A percentile compares a stretch with the other conserved stretches of the same genome.
Evolutionary conservation across 1,140 invertebrate species (phyloP).

Genomic region (Oryzaephilus surinamensis): DNA sequence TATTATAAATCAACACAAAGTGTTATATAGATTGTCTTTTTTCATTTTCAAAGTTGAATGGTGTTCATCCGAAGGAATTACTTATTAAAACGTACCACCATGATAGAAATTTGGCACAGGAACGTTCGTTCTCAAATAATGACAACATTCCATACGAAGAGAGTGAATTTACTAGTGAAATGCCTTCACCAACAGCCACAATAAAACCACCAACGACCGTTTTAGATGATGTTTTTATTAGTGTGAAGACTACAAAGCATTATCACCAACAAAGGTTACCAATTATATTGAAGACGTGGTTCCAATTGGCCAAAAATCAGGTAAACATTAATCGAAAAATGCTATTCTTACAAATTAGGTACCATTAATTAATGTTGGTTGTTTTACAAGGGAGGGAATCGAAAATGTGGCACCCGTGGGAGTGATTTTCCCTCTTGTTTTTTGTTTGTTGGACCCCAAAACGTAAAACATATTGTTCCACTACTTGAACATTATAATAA

Average conservation of each 20-base stretch:
- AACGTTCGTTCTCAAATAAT: too few species aligned
- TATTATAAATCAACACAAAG: too few species aligned
- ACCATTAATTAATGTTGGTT: not conserved
- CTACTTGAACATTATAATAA: not conserved
- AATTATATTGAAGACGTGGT: constrained; percentile 88
- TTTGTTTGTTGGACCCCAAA: not conserved
- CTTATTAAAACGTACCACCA: too few species aligned
- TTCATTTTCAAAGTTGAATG: too few species aligned
- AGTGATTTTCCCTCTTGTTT: constrained; percentile 1
- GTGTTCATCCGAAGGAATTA: too few species aligned
- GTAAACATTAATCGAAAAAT: constrained; percentile 46
- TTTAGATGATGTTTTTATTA: constrained; percentile 82
- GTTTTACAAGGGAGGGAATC: not conserved
- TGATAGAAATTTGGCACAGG: too few species aligned
- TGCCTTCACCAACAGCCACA: constrained; percentile 43
- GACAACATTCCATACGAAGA: too few species aligned
- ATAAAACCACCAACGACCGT: constrained; percentile 55
- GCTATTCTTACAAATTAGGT: too few species aligned
- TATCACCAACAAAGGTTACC: constrained; percentile 76
- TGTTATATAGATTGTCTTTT: too few species aligned
- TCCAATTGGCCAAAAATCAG: constrained; percentile 80
- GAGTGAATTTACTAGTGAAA: constrained; percentile 32
- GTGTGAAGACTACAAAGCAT: constrained; percentile 85
- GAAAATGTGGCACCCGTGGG: not conserved
- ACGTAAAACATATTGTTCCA: not conserved